A percentile compares a stretch with the other conserved stretches of the same genome.
Conservation (phyloP, 2,888 invertebrate species). For the Sicus ferrugineus region DNA sequence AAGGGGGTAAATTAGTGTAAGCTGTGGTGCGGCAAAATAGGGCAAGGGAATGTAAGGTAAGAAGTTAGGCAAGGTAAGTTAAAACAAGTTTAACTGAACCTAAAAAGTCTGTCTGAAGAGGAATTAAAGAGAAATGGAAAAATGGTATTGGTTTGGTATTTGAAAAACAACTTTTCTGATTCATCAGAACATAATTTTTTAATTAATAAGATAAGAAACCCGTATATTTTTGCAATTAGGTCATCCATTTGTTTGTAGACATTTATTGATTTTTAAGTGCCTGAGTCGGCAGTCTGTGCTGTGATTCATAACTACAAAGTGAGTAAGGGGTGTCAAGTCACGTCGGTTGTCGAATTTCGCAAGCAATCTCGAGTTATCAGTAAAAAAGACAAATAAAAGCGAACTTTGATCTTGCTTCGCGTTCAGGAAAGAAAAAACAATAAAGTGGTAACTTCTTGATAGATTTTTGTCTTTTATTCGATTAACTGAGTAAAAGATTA, state of each 20-base stretch:
- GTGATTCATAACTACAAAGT: constrained; percentile 15
- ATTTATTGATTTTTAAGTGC: background rate
- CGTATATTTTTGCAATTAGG: background rate
- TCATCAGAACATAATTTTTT: too few relatives aligned
- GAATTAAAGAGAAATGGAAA: constrained; percentile 44
- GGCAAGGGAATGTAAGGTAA: too few relatives aligned
- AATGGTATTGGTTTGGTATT: too few relatives aligned
- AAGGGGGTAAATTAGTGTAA: too few relatives aligned
- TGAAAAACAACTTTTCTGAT: too few relatives aligned
- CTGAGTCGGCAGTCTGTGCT: background rate
- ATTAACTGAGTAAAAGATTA: background rate
- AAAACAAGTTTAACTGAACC: too few relatives aligned
- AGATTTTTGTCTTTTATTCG: background rate
- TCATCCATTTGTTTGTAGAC: background rate
- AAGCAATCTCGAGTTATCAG: constrained; percentile 24
- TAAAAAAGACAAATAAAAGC: background rate
- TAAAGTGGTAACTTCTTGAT: background rate
- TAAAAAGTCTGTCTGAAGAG: too few relatives aligned
- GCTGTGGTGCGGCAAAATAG: too few relatives aligned
- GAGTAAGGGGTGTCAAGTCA: background rate
- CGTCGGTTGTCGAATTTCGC: constrained; percentile 13
- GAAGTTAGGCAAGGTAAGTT: too few relatives aligned
- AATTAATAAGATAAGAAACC: constrained; percentile 37
- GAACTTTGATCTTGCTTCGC: constrained; percentile 13
- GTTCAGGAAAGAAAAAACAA: background rate